Evolutionary conservation across 2,113 vertebrate species (phyloP).

Genomic region (Gnathonemus echidnorhynchus): DNA sequence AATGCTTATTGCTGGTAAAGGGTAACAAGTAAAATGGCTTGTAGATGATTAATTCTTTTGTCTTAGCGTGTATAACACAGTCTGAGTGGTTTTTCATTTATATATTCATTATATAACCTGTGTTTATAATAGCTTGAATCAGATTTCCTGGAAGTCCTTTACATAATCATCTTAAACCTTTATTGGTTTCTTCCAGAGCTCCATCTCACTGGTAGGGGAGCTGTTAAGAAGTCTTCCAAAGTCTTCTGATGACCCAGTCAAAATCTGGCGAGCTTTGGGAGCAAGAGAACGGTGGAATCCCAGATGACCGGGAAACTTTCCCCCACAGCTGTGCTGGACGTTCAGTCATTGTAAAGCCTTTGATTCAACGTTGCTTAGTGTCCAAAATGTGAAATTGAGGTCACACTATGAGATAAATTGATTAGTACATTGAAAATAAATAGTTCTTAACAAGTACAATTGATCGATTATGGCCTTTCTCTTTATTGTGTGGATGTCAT

Average conservation of each 20-base stretch:
- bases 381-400: background rate
- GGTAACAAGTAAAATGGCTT: background rate
- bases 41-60: background rate
- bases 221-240: conserved; percentile 44
- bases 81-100: background rate
- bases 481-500: background rate
- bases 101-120: background rate
- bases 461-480: background rate
- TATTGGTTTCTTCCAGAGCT: conserved; percentile 40
- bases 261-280: conserved; percentile 57
- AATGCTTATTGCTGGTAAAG: background rate
- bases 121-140: background rate
- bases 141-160: background rate
- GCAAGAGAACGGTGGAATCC: conserved; percentile 25
- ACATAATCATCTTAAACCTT: background rate
- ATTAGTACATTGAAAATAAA: background rate
- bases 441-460: background rate
- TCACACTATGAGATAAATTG: background rate
- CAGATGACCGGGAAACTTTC: background rate
- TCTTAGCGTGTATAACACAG: background rate
- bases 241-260: conserved; percentile 48
- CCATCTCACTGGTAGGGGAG: conserved; percentile 42
- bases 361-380: background rate
- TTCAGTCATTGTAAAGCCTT: background rate
- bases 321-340: background rate